A percentile compares a stretch with the other conserved stretches of the same genome.
Conservation (phyloP, 2,888 invertebrate species). For the Scelioninae gen. 2 region DNA sequence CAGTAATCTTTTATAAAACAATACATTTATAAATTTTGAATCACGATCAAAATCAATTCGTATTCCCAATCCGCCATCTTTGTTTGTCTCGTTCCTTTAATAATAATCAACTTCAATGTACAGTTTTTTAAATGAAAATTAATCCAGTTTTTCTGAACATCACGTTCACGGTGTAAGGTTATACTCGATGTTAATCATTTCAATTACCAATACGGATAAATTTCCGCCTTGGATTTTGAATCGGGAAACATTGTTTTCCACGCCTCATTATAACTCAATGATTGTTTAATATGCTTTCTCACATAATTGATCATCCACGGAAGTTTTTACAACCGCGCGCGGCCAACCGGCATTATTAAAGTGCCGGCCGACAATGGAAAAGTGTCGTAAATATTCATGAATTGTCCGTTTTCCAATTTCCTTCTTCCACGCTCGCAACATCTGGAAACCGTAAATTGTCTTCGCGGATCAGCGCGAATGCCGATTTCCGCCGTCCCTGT, state of each 20-base stretch:
- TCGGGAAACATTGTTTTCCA: conserved; percentile 27
- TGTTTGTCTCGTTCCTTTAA: too few relatives aligned
- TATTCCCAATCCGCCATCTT: too few relatives aligned
- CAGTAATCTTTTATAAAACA: too few relatives aligned
- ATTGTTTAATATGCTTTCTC: conserved; percentile 42
- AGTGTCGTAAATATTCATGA: conserved; percentile 8
- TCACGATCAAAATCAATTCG: too few relatives aligned
- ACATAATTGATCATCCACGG: conserved; percentile 33
- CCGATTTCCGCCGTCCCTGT: too few relatives aligned
- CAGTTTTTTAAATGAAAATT: too few relatives aligned
- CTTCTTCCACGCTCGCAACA: background rate
- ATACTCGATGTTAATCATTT: conserved; percentile 1
- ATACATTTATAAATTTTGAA: too few relatives aligned
- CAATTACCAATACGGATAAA: conserved; percentile 20
- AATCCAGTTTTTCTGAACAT: too few relatives aligned
- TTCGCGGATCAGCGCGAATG: background rate
- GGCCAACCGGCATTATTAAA: conserved; percentile 11
- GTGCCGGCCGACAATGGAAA: conserved; percentile 2
- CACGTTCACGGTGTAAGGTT: background rate
- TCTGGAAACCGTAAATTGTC: background rate
- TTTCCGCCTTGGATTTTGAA: conserved; percentile 39
- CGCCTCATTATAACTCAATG: conserved; percentile 27
- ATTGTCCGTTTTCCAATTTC: conserved; percentile 7
- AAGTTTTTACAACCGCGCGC: conserved; percentile 14
- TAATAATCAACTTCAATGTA: too few relatives aligned